Percentiles rank a stretch among this genome's conserved stretches.
phyloP scores from a whole-genome alignment of 2,888 invertebrate genomes.

The Augiades crinisus region DNA sequence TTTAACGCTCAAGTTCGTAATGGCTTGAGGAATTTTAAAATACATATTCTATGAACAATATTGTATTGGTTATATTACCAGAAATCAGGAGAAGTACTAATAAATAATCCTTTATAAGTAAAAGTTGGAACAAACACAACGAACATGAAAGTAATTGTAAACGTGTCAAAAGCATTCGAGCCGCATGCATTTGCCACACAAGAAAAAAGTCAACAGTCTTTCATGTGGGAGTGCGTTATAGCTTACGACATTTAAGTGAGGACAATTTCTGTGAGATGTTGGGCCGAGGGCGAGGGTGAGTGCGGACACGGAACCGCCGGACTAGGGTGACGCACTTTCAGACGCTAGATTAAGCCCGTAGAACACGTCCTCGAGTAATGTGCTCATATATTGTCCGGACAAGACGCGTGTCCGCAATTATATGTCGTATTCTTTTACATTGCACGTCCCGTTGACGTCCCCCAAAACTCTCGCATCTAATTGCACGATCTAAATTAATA shows the following conservation, averaged over 20 bases:
- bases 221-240: conserved; percentile 5
- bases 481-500: conserved; percentile 19
- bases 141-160: background rate
- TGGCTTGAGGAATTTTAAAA: background rate
- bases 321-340: conserved; percentile 72
- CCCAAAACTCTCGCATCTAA: conserved; percentile 5
- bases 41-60: background rate
- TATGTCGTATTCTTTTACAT: conserved; percentile 50
- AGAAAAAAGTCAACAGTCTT: background rate
- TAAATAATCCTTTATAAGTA: background rate
- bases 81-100: background rate
- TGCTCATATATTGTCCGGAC: conserved; percentile 75
- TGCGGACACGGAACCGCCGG: conserved; percentile 39
- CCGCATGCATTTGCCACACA: background rate
- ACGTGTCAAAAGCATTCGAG: background rate
- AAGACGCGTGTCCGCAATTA: conserved; percentile 71
- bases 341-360: conserved; percentile 72
- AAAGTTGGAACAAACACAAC: background rate
- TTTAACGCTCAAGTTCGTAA: background rate
- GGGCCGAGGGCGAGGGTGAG: conserved; percentile 34
- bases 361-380: conserved; percentile 79
- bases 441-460: conserved; percentile 17
- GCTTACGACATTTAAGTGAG: conserved; percentile 28
- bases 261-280: conserved; percentile 36
- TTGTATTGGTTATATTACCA: too few species aligned